These are phyloP conservation scores for Chrysodeixis includens DNA, from an alignment of 2,888 invertebrate genomes.

Conservation along the genomic window DNA sequence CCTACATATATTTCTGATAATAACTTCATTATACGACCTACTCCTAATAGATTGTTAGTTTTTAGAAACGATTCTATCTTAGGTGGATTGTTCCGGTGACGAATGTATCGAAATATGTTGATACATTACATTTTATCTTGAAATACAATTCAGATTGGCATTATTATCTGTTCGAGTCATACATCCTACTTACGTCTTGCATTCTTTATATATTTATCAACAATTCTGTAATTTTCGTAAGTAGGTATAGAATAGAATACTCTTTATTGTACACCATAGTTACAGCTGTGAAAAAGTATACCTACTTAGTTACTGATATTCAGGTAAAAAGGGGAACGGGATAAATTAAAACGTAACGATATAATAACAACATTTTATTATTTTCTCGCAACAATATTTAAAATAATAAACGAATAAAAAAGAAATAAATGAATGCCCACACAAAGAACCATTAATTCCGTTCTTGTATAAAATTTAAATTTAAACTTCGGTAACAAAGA, in stretches of 20 bases:
- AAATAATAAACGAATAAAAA: slow-evolving; percentile 15
- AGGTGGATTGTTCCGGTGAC: not conserved
- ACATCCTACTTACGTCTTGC: not conserved
- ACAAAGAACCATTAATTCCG: slow-evolving; percentile 31
- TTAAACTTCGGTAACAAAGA: slow-evolving; percentile 22
- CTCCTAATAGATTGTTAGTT: not conserved
- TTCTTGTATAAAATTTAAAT: not conserved
- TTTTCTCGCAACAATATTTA: not conserved
- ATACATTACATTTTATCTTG: not conserved
- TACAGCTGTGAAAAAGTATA: too few species aligned
- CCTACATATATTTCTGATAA: not conserved
- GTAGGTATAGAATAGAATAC: too few species aligned
- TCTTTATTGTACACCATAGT: too few species aligned
- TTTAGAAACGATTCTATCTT: not conserved
- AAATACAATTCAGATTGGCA: not conserved
- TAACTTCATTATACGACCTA: not conserved
- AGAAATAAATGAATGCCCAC: slow-evolving; percentile 21
- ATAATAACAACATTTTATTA: not conserved
- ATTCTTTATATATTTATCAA: not conserved
- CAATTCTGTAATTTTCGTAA: too few species aligned
- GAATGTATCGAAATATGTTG: not conserved
- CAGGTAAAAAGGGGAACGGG: too few species aligned
- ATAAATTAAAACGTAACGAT: too few species aligned
- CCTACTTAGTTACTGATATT: too few species aligned
- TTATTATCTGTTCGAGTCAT: not conserved